phyloP scores from a whole-genome alignment of 2,797 vertebrate genomes.

The Acipenser oxyrinchus region DNA sequence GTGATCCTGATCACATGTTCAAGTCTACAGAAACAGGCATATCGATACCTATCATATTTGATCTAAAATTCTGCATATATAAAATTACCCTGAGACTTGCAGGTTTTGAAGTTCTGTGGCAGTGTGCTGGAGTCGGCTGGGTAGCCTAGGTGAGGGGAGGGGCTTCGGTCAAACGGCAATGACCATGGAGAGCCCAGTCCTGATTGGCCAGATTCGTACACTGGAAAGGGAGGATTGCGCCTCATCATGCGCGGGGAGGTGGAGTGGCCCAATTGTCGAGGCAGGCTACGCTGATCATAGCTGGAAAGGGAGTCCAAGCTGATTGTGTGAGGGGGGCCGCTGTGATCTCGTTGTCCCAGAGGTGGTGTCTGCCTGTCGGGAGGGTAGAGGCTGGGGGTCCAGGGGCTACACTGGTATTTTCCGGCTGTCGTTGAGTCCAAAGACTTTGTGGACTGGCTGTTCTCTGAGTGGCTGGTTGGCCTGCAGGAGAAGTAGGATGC shows the following conservation, averaged over 20 bases:
- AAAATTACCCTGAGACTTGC: slow-evolving; percentile 35
- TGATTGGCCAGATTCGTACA: slow-evolving; percentile 27
- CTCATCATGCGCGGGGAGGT: not conserved
- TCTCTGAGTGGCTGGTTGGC: not conserved
- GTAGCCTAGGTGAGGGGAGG: slow-evolving; percentile 34
- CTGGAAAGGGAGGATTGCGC: slow-evolving; percentile 9
- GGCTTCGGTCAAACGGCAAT: slow-evolving; percentile 37
- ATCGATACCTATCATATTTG: not conserved
- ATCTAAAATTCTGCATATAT: not conserved
- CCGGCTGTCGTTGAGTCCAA: not conserved
- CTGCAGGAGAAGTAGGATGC: not conserved
- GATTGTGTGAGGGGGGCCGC: not conserved
- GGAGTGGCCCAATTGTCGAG: not conserved
- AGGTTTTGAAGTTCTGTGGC: slow-evolving; percentile 39
- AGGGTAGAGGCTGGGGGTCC: not conserved
- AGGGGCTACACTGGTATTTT: not conserved
- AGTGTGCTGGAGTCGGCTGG: slow-evolving; percentile 35
- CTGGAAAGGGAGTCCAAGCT: not conserved
- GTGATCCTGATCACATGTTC: not conserved
- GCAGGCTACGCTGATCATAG: not conserved
- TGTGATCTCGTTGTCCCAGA: not conserved
- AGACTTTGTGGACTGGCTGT: not conserved
- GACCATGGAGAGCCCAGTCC: slow-evolving; percentile 34
- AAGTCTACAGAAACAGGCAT: not conserved
- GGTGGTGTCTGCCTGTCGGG: not conserved